Conservation (phyloP, 2,113 vertebrate species). For the Pholis gunnellus region DNA sequence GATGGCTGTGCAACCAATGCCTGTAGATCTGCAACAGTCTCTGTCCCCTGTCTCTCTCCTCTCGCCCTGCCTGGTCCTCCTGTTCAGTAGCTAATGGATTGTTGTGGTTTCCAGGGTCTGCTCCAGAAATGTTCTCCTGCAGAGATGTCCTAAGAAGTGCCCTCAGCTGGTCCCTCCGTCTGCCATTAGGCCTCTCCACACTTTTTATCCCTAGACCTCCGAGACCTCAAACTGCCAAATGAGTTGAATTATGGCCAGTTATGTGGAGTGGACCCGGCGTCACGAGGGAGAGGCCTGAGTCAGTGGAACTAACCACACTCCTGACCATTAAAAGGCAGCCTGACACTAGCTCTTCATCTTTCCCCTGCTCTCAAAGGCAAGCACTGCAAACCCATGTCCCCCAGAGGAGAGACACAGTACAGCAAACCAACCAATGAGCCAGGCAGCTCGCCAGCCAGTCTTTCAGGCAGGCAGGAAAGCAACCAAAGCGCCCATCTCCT, state of each 20-base stretch:
- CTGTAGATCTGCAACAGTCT: conserved; percentile 28
- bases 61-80: conserved; percentile 27
- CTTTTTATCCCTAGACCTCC: conserved; percentile 84
- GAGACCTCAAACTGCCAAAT: conserved; percentile 86
- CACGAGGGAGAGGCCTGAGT: conserved; percentile 82
- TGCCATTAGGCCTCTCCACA: conserved; percentile 82
- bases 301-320: conserved; percentile 83
- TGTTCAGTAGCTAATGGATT: conserved; percentile 68
- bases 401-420: conserved; percentile 65
- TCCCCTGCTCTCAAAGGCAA: conserved; percentile 67
- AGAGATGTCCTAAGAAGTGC: conserved; percentile 80
- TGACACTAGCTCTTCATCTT: conserved; percentile 86
- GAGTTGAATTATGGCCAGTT: conserved; percentile 87
- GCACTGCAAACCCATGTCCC: conserved; percentile 67
- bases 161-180: conserved; percentile 75
- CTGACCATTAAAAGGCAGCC: conserved; percentile 87
- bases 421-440: conserved; percentile 45
- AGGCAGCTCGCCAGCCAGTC: conserved; percentile 33
- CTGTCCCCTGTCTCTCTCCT: conserved; percentile 22
- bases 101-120: conserved; percentile 72
- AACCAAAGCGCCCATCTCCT: conserved; percentile 45
- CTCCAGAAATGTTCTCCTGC: conserved; percentile 79
- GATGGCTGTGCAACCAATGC: conserved; percentile 29
- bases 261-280: conserved; percentile 82
- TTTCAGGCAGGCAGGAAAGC: conserved; percentile 36